Conservation (phyloP, 2,797 vertebrate species). For the Nasua narica region DNA sequence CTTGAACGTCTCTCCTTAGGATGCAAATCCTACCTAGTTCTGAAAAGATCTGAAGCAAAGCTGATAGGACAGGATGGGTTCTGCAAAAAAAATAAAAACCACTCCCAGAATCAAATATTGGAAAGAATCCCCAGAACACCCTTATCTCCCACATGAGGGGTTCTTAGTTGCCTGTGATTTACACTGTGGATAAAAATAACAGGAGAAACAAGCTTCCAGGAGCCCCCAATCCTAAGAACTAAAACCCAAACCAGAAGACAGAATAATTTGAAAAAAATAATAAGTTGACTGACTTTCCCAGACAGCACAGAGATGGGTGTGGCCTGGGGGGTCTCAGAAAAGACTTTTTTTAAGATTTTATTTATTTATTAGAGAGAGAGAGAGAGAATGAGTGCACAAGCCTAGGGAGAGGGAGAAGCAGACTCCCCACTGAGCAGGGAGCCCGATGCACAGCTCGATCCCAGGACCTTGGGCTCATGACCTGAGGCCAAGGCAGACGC, state of each 20-base stretch:
- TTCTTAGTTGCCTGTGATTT: background rate
- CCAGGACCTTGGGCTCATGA: background rate
- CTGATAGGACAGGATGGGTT: background rate
- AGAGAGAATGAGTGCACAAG: too few species aligned
- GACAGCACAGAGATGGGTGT: background rate
- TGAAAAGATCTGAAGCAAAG: background rate
- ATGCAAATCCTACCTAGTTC: background rate
- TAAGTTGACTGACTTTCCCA: background rate
- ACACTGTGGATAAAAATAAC: background rate
- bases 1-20: background rate
- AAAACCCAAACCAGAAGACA: background rate
- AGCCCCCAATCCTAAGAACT: background rate
- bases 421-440: too few species aligned
- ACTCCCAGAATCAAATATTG: background rate
- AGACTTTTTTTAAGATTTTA: background rate
- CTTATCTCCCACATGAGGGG: background rate
- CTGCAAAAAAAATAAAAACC: background rate
- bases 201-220: background rate
- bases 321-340: background rate
- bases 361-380: background rate
- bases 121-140: background rate
- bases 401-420: too few species aligned
- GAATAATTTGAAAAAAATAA: background rate
- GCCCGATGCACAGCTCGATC: fast-evolving
- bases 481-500: background rate